Conservation (phyloP, 2,888 invertebrate genomes). For the Ecliptopera silaceata region DNA sequence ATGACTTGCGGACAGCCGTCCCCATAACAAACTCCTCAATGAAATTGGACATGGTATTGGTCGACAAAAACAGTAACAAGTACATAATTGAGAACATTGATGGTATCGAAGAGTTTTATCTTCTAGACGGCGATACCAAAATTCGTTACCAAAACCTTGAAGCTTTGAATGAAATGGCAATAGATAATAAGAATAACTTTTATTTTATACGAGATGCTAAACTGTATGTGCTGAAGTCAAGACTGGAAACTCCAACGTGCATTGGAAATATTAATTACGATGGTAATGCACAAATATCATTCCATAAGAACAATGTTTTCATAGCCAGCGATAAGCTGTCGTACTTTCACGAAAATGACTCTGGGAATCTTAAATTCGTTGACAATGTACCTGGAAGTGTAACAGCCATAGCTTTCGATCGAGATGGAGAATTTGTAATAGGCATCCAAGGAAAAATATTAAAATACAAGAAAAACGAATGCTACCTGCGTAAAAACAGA, state of each 20-base stretch:
- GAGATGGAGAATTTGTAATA: constrained; percentile 57
- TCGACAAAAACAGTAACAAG: constrained; percentile 69
- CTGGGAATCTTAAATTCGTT: constrained; percentile 53
- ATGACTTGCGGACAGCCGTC: constrained; percentile 53
- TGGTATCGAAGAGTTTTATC: constrained; percentile 63
- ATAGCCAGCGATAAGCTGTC: constrained; percentile 60
- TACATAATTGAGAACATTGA: constrained; percentile 62
- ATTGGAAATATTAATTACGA: constrained; percentile 59
- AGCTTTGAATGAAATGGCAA: constrained; percentile 62
- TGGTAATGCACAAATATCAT: constrained; percentile 66
- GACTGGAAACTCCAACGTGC: constrained; percentile 47
- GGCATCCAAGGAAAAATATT: constrained; percentile 60
- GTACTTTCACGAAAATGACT: constrained; percentile 65
- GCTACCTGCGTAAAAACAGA: constrained; percentile 45
- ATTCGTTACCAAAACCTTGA: constrained; percentile 55
- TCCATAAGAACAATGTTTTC: constrained; percentile 58
- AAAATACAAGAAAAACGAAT: constrained; percentile 60
- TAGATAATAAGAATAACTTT: constrained; percentile 67
- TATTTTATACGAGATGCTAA: constrained; percentile 64
- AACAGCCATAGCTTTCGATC: constrained; percentile 67
- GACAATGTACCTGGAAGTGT: constrained; percentile 57
- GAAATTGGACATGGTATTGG: constrained; percentile 62
- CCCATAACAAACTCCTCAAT: constrained; percentile 50
- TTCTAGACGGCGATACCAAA: constrained; percentile 59
- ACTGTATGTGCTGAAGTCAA: constrained; percentile 58